A percentile compares a stretch with the other conserved stretches of the same genome.
Evolutionary conservation across 2,113 vertebrate genomes (phyloP).

Genomic region (Rhinoderma darwinii): DNA sequence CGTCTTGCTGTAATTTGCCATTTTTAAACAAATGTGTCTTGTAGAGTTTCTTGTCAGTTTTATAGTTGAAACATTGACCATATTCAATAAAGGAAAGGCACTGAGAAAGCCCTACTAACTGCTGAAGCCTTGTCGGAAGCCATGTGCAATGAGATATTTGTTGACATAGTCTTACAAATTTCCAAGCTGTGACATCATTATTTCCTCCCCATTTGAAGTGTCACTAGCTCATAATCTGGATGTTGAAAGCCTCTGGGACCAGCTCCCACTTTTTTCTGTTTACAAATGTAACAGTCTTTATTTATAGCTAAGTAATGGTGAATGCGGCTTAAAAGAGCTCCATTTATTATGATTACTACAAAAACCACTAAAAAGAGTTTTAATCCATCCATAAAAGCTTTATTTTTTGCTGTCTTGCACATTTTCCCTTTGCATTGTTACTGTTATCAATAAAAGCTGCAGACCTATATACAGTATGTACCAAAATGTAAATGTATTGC

Average conservation of each 20-base stretch:
- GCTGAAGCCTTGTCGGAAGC: conserved; percentile 60
- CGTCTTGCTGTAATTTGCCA: conserved; percentile 61
- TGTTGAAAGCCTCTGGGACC: conserved; percentile 57
- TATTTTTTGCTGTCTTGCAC: conserved; percentile 14
- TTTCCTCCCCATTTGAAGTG: conserved; percentile 55
- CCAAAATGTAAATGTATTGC: not conserved
- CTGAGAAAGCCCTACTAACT: conserved; percentile 42
- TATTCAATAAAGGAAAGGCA: conserved; percentile 64
- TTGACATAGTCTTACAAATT: conserved; percentile 58
- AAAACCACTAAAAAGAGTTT: conserved; percentile 35
- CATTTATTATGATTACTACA: conserved; percentile 51
- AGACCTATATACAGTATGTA: not conserved
- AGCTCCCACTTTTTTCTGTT: conserved; percentile 57
- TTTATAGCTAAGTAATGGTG: conserved; percentile 50
- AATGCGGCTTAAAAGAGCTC: conserved; percentile 39
- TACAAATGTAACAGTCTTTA: conserved; percentile 38
- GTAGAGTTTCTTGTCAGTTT: conserved; percentile 63
- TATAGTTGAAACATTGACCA: conserved; percentile 62
- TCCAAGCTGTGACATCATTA: conserved; percentile 57
- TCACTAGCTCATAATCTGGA: conserved; percentile 52
- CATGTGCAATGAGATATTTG: conserved; percentile 59
- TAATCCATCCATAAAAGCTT: conserved; percentile 6
- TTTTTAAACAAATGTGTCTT: conserved; percentile 67
- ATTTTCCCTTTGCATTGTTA: conserved; percentile 17
- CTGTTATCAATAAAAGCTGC: not conserved